A percentile compares a stretch with the other conserved stretches of the same genome.
Evolutionary conservation across 1,140 invertebrate genomes (phyloP).

Genomic region (Megalonaias nervosa): DNA sequence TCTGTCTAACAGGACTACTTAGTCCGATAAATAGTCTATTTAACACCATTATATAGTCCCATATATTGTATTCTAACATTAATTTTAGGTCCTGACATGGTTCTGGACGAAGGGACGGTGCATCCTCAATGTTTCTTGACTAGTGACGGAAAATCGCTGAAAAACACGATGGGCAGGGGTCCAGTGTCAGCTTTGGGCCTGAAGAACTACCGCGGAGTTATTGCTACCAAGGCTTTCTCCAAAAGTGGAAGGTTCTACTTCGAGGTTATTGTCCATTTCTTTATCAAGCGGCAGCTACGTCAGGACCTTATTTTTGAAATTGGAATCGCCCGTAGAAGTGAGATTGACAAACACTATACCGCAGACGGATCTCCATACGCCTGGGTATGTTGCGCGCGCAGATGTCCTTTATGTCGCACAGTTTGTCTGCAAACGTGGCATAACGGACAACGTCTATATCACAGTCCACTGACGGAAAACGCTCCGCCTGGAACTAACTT

Average conservation of each 20-base stretch:
- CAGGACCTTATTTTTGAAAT: conserved; percentile 36
- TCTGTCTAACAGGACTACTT: too few relatives aligned
- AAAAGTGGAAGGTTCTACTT: conserved; percentile 32
- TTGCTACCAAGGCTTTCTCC: conserved; percentile 23
- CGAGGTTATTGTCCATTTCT: conserved; percentile 33
- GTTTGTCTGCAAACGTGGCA: conserved; percentile 35
- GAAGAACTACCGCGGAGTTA: conserved; percentile 32
- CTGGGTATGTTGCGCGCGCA: conserved; percentile 22
- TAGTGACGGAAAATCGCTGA: conserved; percentile 15
- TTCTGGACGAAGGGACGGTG: conserved; percentile 6
- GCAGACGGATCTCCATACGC: conserved; percentile 32
- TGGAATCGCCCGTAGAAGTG: conserved; percentile 24
- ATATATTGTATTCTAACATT: background rate
- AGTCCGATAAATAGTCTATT: too few relatives aligned
- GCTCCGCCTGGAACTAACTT: conserved; percentile 31
- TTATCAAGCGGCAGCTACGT: conserved; percentile 34
- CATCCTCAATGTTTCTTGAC: conserved; percentile 31
- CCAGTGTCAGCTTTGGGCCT: conserved; percentile 22
- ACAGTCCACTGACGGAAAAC: conserved; percentile 28
- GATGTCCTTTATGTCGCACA: conserved; percentile 31
- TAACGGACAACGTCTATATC: conserved; percentile 34
- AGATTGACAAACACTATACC: conserved; percentile 34
- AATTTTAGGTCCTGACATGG: conserved; percentile 26
- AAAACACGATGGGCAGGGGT: conserved; percentile 18
- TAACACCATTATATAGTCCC: too few relatives aligned